Base-by-base conservation (phyloP, 2,797 vertebrate species). In the Coendou prehensilis region DNA sequence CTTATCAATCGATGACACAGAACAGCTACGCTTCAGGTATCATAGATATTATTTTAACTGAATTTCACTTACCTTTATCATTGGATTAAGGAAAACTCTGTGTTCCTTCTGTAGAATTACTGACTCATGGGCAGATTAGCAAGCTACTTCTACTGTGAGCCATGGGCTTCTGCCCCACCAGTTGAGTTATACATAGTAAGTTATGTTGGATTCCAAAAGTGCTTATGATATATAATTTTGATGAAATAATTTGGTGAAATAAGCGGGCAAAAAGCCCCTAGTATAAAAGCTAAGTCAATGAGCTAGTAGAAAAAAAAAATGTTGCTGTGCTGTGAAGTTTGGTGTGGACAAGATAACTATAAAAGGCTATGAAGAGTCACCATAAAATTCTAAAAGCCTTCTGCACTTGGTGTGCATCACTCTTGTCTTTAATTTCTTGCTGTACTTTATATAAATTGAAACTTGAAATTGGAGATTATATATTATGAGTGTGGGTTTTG, bases 221-320 rank as follows among this genome's bases (percentile, higher is more conserved):
- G 6, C 73, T 88, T 86, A 13, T 86, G 54, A 56, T 73, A 1
- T 28, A 76, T 67, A 59, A 80, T 94, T 97, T 71, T 82, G 59
- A 84, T 8, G 76, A n/a, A 59, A 9, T 63, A 37, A 96, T 73
- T 78, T 64, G 28, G 28, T 54, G 13, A 88, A 50, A 71, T 23
- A 87, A 9, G 13, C 81, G 11, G 18, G n/a, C 18, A 64, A 84
- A 87, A 5, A 85, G 4, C 37, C 67, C 45, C 56, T 84, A 52
- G 26, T 50, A 87, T 92, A 85, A 89, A 95, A 89, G 75, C 41
- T 71, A 87, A 80, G 9, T 22, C 15, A 50, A 37, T 47, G 26
- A 88, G 17, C n/a, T 26, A 54, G 37, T 92, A 52, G 95, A 69
- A 95, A 69, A 86, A 93, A 89, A 95, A 87, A 95, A 84, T 30